These are phyloP conservation scores for Nezara viridula DNA, from an alignment of 2,888 invertebrate species.

Conservation along the genomic window DNA sequence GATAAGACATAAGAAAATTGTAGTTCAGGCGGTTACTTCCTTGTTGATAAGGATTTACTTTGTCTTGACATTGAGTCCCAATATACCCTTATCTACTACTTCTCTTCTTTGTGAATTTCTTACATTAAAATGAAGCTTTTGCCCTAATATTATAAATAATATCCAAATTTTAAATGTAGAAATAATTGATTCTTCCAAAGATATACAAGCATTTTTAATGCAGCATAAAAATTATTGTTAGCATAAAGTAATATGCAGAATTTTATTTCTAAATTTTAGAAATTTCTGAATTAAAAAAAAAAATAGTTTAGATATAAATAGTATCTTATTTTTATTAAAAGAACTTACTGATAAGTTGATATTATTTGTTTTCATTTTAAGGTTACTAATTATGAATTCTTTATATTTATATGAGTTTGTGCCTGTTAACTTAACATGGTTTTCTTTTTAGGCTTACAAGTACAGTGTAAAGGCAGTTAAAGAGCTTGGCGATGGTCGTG, in stretches of 20 bases:
- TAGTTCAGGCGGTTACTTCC: background rate
- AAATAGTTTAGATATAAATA: too few relatives aligned
- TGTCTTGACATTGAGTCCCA: background rate
- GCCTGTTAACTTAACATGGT: background rate
- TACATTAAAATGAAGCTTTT: background rate
- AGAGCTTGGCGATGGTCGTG: slow-evolving; percentile 74
- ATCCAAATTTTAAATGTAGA: background rate
- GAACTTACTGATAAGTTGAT: background rate
- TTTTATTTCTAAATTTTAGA: too few relatives aligned
- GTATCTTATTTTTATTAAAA: too few relatives aligned
- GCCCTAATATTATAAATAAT: background rate
- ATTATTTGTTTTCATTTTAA: background rate
- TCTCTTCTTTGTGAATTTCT: background rate
- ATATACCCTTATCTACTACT: background rate
- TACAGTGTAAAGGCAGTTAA: slow-evolving; percentile 85
- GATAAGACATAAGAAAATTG: background rate
- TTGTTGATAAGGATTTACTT: slow-evolving; percentile 22
- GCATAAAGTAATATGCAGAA: too few relatives aligned
- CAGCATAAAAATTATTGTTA: too few relatives aligned
- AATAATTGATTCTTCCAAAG: background rate
- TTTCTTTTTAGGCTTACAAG: slow-evolving; percentile 73
- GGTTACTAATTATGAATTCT: background rate
- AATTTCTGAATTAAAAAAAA: too few relatives aligned
- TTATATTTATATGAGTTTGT: too few relatives aligned
- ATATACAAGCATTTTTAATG: background rate